Conservation (phyloP, 2,797 vertebrate genomes). For the Oryzias dopingdopingensis region DNA sequence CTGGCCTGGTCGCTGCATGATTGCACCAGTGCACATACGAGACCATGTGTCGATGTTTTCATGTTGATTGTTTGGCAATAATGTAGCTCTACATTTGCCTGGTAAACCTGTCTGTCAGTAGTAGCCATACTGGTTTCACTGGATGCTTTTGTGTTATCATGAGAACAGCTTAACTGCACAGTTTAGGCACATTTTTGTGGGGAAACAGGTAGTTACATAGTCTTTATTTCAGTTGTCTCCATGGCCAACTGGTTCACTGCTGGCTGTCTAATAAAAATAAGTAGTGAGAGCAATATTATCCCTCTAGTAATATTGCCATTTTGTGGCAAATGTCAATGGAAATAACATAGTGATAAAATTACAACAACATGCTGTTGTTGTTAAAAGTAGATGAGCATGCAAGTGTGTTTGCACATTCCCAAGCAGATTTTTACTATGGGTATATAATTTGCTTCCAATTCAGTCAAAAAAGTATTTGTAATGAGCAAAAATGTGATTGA, state of each 20-base stretch:
- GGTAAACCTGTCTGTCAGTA: slow-evolving; percentile 34
- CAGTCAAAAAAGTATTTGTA: slow-evolving; percentile 1
- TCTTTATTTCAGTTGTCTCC: slow-evolving; percentile 63
- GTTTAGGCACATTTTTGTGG: slow-evolving; percentile 51
- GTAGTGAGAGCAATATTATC: slow-evolving; percentile 44
- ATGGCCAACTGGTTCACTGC: slow-evolving; percentile 63
- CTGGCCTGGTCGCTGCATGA: slow-evolving; percentile 36
- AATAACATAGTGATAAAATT: slow-evolving; percentile 40
- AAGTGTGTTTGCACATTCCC: slow-evolving; percentile 15
- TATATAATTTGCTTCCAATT: neutral
- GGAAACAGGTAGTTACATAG: slow-evolving; percentile 40
- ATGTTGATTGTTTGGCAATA: slow-evolving; percentile 37
- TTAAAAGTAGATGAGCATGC: slow-evolving; percentile 42
- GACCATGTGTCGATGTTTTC: slow-evolving; percentile 26
- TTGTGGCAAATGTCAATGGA: slow-evolving; percentile 44
- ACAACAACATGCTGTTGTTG: slow-evolving; percentile 39
- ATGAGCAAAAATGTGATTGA: neutral
- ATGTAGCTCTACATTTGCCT: slow-evolving; percentile 20
- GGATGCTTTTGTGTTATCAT: slow-evolving; percentile 35
- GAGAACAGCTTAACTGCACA: slow-evolving; percentile 44
- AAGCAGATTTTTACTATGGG: slow-evolving; percentile 3
- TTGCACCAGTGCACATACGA: slow-evolving; percentile 32
- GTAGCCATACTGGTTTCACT: slow-evolving; percentile 18
- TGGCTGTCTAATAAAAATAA: slow-evolving; percentile 61
- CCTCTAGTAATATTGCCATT: slow-evolving; percentile 65